Conservation (phyloP, 2,113 vertebrate species). For the Chaetura pelagica region DNA sequence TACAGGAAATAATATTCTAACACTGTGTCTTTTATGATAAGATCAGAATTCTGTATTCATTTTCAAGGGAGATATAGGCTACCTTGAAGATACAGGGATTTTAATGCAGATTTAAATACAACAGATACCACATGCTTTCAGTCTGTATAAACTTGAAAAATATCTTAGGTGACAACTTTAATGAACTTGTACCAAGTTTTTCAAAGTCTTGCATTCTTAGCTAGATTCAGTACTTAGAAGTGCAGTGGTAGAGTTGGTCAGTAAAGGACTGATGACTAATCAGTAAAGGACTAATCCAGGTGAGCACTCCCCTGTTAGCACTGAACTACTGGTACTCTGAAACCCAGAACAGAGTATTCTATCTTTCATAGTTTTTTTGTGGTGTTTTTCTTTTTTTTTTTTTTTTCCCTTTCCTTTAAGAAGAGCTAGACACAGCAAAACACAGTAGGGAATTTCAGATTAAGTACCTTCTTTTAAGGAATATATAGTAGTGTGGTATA, state of each 20-base stretch:
- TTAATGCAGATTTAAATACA: neutral
- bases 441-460: neutral
- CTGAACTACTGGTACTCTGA: neutral
- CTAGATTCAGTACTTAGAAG: accelerated
- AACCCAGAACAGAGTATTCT: no score
- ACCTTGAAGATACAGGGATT: neutral
- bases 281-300: neutral
- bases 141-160: neutral
- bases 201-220: neutral
- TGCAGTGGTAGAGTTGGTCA: neutral
- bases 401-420: no score
- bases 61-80: neutral
- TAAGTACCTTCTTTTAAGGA: neutral
- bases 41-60: neutral
- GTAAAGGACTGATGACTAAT: neutral
- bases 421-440: neutral
- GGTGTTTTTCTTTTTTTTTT: neutral
- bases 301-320: neutral
- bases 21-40: neutral
- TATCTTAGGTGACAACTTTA: neutral
- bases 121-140: neutral
- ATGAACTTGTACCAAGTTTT: neutral
- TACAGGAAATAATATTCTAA: neutral
- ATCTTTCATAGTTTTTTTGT: no score
- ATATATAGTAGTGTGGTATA: neutral